These are phyloP conservation scores for Cynopterus brachyotis DNA, from an alignment of 2,113 vertebrate genomes.

Conservation along the genomic window DNA sequence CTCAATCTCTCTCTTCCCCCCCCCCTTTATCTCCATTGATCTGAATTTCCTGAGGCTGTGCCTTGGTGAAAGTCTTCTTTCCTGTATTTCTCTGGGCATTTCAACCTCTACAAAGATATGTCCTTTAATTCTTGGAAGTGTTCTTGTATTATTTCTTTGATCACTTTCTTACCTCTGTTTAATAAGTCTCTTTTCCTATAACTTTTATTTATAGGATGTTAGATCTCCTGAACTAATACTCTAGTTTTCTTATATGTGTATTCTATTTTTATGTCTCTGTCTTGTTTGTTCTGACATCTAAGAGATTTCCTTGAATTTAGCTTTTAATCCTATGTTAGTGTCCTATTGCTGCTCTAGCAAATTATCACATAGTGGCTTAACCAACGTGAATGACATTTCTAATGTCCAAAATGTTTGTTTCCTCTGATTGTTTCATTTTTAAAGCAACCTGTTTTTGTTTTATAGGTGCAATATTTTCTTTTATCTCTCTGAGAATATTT, in stretches of 20 bases:
- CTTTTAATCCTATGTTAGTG: not conserved
- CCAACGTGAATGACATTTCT: not conserved
- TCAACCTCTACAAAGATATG: not conserved
- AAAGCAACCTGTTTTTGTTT: not conserved
- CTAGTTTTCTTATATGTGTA: not conserved
- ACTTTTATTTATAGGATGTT: not conserved
- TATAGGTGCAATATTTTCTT: not conserved
- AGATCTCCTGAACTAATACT: not conserved
- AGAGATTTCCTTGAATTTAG: slow-evolving; percentile 1
- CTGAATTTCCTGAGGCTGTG: not conserved
- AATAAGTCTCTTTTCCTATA: not conserved
- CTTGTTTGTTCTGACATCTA: not conserved
- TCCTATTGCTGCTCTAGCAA: not conserved
- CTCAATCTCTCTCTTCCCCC: too few relatives aligned
- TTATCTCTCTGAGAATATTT: not conserved
- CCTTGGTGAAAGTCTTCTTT: not conserved
- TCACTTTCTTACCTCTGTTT: not conserved
- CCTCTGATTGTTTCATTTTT: not conserved
- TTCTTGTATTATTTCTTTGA: not conserved
- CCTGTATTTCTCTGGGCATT: not conserved
- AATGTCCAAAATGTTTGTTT: not conserved
- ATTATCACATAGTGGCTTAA: not conserved
- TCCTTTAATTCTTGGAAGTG: not conserved
- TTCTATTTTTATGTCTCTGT: not conserved
- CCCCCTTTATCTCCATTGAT: not conserved